phyloP scores from a whole-genome alignment of 2,888 invertebrate genomes.

The Hirtodrosophila alboralis region DNA sequence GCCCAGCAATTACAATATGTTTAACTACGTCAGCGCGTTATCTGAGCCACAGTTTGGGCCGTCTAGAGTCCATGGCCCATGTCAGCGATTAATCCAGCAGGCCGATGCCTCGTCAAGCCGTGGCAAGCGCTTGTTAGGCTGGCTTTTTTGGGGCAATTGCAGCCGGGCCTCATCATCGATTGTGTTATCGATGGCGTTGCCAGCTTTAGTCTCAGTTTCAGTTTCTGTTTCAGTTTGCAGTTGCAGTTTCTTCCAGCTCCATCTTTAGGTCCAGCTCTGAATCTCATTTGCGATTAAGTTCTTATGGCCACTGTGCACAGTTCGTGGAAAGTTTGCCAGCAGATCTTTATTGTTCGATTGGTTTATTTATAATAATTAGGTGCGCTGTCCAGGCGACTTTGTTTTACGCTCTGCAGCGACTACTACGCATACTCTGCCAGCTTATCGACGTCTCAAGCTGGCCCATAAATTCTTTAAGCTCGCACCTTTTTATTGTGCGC shows the following conservation, averaged over 20 bases:
- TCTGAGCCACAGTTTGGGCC: conserved; percentile 46
- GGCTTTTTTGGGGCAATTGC: conserved; percentile 58
- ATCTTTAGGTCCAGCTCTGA: conserved; percentile 45
- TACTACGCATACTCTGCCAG: conserved; percentile 46
- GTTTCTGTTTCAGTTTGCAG: background rate
- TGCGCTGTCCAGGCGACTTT: conserved; percentile 75
- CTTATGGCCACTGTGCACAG: conserved; percentile 68
- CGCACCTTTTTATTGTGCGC: conserved; percentile 82
- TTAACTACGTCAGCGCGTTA: conserved; percentile 82
- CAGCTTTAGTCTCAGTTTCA: background rate
- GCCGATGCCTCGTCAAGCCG: conserved; percentile 82
- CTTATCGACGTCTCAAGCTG: conserved; percentile 74
- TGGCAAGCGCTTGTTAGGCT: conserved; percentile 69
- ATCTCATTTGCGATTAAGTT: conserved; percentile 81
- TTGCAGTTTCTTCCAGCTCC: conserved; percentile 5
- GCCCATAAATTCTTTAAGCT: conserved; percentile 83
- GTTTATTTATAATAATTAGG: conserved; percentile 84
- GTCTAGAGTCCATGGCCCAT: conserved; percentile 55
- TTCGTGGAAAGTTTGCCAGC: conserved; percentile 76
- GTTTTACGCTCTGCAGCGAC: conserved; percentile 38
- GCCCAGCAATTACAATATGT: conserved; percentile 83
- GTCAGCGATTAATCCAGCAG: conserved; percentile 84
- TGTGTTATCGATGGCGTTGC: conserved; percentile 9
- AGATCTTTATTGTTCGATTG: conserved; percentile 83
- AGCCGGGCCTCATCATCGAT: conserved; percentile 26